Conservation (phyloP, 2,888 invertebrate genomes). For the Eupeodes luniger region DNA sequence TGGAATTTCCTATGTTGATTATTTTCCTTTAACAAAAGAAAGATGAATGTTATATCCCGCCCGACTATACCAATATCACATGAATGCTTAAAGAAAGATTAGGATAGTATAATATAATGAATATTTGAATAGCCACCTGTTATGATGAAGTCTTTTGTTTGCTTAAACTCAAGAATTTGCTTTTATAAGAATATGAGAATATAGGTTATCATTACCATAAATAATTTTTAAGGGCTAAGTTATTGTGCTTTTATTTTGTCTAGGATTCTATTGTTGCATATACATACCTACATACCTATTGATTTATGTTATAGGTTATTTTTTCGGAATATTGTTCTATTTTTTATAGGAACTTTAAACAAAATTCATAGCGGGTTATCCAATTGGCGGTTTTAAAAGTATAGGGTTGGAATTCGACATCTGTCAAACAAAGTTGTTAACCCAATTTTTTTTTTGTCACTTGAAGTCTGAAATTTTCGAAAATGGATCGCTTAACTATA, state of each 20-base stretch:
- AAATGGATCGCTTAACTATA: too few relatives aligned
- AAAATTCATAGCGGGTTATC: too few relatives aligned
- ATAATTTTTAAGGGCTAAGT: not conserved
- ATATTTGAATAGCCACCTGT: constrained; percentile 60
- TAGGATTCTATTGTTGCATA: not conserved
- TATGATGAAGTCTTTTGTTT: constrained; percentile 36
- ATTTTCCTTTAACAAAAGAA: not conserved
- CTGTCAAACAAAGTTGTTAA: too few relatives aligned
- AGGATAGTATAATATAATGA: constrained; percentile 12
- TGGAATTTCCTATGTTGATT: not conserved
- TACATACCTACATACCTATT: not conserved
- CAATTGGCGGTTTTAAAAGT: too few relatives aligned
- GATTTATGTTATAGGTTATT: not conserved
- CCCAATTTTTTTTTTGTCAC: too few relatives aligned
- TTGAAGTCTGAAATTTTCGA: too few relatives aligned
- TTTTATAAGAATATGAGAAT: not conserved
- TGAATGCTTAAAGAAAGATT: constrained; percentile 21
- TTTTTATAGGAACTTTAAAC: too few relatives aligned
- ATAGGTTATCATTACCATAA: constrained; percentile 26
- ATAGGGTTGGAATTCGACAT: too few relatives aligned
- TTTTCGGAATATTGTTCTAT: too few relatives aligned
- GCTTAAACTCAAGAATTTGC: not conserved
- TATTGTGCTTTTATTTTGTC: not conserved
- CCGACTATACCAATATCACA: not conserved
- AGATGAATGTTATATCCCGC: not conserved